Percentiles rank a stretch among this genome's conserved stretches.
These are phyloP conservation scores for Oceanodroma leucorhoa DNA, from an alignment of 2,797 vertebrate species.

Conservation along the genomic window DNA sequence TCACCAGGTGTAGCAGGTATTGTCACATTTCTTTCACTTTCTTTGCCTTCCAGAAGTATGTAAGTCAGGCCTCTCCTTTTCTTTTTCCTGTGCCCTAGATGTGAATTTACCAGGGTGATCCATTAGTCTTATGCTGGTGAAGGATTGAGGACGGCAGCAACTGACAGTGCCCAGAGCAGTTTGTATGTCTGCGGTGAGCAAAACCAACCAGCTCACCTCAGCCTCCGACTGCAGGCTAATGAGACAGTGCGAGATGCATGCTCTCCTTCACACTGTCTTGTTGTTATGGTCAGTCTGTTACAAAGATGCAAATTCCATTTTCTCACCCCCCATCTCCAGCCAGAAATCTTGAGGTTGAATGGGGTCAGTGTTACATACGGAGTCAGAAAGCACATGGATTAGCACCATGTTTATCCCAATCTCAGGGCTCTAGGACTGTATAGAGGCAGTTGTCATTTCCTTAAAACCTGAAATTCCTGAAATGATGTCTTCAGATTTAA, in stretches of 20 bases:
- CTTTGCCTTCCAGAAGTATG: not conserved
- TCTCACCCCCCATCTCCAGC: not conserved
- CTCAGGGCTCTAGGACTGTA: not conserved
- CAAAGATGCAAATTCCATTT: not conserved
- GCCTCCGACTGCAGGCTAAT: not conserved
- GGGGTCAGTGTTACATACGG: rapidly evolving
- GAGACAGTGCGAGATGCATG: not conserved
- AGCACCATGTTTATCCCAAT: not conserved
- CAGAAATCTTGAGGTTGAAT: not conserved
- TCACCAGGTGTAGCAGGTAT: not conserved
- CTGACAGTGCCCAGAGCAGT: not conserved
- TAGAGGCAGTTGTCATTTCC: not conserved
- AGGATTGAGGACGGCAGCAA: not conserved
- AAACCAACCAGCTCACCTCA: not conserved
- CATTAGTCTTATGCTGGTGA: not conserved
- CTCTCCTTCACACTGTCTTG: not conserved
- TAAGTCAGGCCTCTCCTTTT: not conserved
- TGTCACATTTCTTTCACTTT: not conserved
- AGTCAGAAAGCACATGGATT: not conserved
- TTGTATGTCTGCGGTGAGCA: not conserved
- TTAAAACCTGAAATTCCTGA: not conserved
- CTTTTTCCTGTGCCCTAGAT: not conserved
- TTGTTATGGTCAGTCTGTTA: not conserved
- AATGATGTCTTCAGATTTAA: not conserved
- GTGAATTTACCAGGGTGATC: not conserved